These are phyloP conservation scores for Penaeus chinensis DNA, from an alignment of 1,140 invertebrate genomes.

Conservation along the genomic window DNA sequence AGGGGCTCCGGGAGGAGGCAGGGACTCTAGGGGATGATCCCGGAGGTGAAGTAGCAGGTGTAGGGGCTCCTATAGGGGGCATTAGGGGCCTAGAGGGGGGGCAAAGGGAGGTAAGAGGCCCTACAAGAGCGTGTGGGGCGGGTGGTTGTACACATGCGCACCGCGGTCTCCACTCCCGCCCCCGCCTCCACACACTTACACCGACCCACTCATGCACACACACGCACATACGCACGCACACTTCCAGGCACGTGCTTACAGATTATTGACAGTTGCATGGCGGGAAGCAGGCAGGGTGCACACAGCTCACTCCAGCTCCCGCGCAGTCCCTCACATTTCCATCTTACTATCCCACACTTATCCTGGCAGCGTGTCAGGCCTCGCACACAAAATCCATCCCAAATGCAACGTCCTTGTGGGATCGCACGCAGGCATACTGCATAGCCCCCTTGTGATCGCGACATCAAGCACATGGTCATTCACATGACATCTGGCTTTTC, in stretches of 20 bases:
- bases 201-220: conserved; percentile 41
- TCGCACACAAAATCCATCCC: too few species aligned
- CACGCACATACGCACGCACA: conserved; percentile 44
- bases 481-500: too few species aligned
- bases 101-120: conserved; percentile 22
- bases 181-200: conserved; percentile 28
- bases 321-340: not conserved
- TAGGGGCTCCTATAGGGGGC: conserved; percentile 40
- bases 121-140: conserved; percentile 37
- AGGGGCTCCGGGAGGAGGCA: too few species aligned
- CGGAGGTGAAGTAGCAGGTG: conserved; percentile 40
- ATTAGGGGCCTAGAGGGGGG: conserved; percentile 17
- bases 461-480: too few species aligned
- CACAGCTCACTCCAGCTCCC: conserved; percentile 43
- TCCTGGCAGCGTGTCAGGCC: too few species aligned
- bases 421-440: too few species aligned
- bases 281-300: conserved; percentile 45
- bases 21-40: conserved; percentile 30
- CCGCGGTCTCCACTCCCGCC: conserved; percentile 16
- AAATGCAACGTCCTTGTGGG: too few species aligned
- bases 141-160: conserved; percentile 46
- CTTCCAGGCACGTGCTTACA: conserved; percentile 57
- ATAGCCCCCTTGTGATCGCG: too few species aligned
- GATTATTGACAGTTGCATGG: conserved; percentile 58
- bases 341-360: not conserved